These are phyloP conservation scores for Centrocercus urophasianus DNA, from an alignment of 2,113 vertebrate genomes.

Conservation along the genomic window DNA sequence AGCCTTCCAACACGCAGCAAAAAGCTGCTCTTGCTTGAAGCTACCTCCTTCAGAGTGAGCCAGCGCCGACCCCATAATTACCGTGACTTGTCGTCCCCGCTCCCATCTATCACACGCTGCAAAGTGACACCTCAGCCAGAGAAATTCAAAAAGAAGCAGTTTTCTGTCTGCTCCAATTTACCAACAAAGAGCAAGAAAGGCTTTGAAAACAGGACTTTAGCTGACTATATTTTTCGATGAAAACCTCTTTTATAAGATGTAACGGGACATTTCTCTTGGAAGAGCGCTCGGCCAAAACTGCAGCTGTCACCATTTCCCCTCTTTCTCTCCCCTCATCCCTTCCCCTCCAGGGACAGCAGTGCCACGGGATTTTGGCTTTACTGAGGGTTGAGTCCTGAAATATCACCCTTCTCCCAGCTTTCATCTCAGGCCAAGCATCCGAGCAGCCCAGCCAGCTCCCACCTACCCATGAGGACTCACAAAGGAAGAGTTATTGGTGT, in stretches of 20 bases:
- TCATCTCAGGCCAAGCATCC: neutral
- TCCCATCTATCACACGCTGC: conserved; percentile 6
- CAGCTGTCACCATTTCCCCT: neutral
- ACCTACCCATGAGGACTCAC: neutral
- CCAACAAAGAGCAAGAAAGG: neutral
- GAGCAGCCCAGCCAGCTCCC: neutral
- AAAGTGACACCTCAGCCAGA: conserved; percentile 23
- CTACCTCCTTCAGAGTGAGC: neutral
- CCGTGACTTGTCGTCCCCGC: neutral
- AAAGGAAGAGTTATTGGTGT: neutral
- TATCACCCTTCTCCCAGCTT: neutral
- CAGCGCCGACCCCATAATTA: neutral
- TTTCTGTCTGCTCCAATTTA: conserved; percentile 52
- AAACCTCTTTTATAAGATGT: neutral
- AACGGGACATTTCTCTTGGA: neutral
- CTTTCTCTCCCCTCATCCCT: neutral
- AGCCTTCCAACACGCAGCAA: neutral
- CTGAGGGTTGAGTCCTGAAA: neutral
- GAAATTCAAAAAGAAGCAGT: conserved; percentile 41
- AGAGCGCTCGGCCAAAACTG: neutral
- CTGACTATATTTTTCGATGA: neutral
- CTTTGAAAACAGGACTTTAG: conserved; percentile 7
- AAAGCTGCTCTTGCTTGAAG: neutral
- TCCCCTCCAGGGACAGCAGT: neutral
- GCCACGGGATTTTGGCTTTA: neutral